Evolutionary conservation across 2,113 vertebrate species (phyloP).

Genomic region (Corydoras maculifer): DNA sequence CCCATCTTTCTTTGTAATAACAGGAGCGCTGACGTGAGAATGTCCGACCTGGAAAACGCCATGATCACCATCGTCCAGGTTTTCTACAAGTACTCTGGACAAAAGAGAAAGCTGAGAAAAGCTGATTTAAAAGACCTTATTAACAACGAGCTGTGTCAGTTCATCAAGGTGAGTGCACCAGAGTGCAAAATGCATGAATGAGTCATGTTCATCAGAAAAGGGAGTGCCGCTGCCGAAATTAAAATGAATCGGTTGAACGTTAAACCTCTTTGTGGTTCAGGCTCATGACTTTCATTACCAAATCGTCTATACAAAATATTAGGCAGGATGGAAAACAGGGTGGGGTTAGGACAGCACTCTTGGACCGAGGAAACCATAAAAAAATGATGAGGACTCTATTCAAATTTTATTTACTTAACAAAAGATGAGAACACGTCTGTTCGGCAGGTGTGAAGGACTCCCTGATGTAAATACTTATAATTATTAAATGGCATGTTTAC

Average conservation of each 20-base stretch:
- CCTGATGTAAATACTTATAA: background rate
- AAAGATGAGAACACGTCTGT: background rate
- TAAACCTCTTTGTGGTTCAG: background rate
- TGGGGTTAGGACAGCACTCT: no score
- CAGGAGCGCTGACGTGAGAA: background rate
- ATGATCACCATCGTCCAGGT: conserved; percentile 60
- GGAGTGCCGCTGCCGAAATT: background rate
- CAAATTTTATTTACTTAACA: background rate
- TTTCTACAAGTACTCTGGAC: conserved; percentile 64
- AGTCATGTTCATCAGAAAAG: background rate
- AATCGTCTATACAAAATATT: conserved; percentile 10
- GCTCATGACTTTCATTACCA: conserved; percentile 1
- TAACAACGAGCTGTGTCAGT: conserved; percentile 65
- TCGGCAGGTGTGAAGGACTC: background rate
- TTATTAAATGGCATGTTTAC: no score
- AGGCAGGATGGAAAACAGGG: background rate
- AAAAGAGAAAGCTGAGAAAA: conserved; percentile 63
- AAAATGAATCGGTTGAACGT: background rate
- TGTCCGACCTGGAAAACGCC: conserved; percentile 59
- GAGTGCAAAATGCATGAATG: background rate
- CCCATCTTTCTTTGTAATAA: no score
- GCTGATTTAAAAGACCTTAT: conserved; percentile 63
- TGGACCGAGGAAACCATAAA: background rate
- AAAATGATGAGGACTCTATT: background rate
- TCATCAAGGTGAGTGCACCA: conserved; percentile 55